Evolutionary conservation across 2,797 vertebrate genomes (phyloP).

Genomic region (Enteromius viviparus): DNA sequence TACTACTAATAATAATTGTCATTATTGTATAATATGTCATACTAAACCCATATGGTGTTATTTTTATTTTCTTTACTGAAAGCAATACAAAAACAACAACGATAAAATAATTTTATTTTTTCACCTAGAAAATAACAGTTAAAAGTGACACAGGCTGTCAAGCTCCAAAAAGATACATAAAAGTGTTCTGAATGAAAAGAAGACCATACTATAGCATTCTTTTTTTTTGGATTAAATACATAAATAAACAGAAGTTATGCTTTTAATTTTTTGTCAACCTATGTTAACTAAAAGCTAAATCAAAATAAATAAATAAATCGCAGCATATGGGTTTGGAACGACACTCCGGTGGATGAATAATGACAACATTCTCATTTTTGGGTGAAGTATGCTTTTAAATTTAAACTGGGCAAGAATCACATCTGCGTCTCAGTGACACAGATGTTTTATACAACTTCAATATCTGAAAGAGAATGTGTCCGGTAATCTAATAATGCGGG

Average conservation of each 20-base stretch:
- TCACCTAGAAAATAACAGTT: background rate
- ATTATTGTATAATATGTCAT: too few species aligned
- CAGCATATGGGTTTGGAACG: background rate
- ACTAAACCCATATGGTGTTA: too few species aligned
- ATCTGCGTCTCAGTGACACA: constrained; percentile 51
- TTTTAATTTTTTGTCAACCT: too few species aligned
- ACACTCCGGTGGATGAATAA: background rate
- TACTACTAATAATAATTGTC: too few species aligned
- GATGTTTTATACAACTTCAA: constrained; percentile 65
- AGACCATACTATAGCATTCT: background rate
- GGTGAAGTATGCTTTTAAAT: constrained; percentile 20
- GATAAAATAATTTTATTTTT: too few species aligned
- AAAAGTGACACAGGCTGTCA: background rate
- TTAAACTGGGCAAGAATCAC: constrained; percentile 4
- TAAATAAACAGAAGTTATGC: too few species aligned
- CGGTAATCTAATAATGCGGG: constrained; percentile 64
- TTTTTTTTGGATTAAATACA: too few species aligned
- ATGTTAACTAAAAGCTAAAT: background rate
- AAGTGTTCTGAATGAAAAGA: background rate
- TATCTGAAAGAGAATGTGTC: constrained; percentile 64
- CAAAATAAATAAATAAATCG: background rate
- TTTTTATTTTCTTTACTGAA: too few species aligned
- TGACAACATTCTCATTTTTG: background rate
- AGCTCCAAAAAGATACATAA: background rate
- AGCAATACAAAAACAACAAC: too few species aligned